Base-by-base conservation (phyloP, 2,797 vertebrate genomes). In the Lateolabrax maculatus region DNA sequence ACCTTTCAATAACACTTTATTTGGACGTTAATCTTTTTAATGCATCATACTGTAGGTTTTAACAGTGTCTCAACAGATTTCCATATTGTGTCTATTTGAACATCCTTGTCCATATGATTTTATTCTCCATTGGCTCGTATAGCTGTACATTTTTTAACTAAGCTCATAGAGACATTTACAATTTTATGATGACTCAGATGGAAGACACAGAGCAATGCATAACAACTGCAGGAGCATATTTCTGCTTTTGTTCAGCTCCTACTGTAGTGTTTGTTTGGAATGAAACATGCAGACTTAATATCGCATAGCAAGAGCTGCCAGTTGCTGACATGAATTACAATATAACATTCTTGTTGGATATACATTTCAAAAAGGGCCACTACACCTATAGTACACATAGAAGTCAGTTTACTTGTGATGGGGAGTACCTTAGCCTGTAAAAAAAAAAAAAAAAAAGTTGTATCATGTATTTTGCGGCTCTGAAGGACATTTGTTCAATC, bases 1-100 rank as follows among this genome's bases (percentile, higher is more conserved):
- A 51, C 36, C 55, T 73, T 34, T 51, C 51, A 63, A 72, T 21
- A 75, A 75, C 46, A 66, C 52, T 75, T 79, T 68, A 60, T 73
- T 62, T 62, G 67, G 63, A 64, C 34, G 18, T 53, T 76, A 49
- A 76, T 73, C 23, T 65, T 66, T 74, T 49, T 18, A 27, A 21
- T 41, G 60, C 21, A 48, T 51, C 29, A 13, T 34, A 34, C 31
- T n/a, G n/a, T 8, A 61, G 29, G 25, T 56, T 27, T 62, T n/a
- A 52, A 34, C 37, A 15, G 11, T 11, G 16, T 71, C 55, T 64
- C 27, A 71, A 16, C 18, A 58, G 13, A 23, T 12, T 6, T 15
- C 15, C 27, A 31, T 18, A 25, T 55, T 65, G 46, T 34, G 15
- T 51, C 16, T 41, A 12, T 46, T 51, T 69, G 15, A n/a, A 51